Percentiles rank a stretch among this genome's conserved stretches.
Conservation (phyloP, 2,113 vertebrate genomes). For the Reinhardtius hippoglossoides region DNA sequence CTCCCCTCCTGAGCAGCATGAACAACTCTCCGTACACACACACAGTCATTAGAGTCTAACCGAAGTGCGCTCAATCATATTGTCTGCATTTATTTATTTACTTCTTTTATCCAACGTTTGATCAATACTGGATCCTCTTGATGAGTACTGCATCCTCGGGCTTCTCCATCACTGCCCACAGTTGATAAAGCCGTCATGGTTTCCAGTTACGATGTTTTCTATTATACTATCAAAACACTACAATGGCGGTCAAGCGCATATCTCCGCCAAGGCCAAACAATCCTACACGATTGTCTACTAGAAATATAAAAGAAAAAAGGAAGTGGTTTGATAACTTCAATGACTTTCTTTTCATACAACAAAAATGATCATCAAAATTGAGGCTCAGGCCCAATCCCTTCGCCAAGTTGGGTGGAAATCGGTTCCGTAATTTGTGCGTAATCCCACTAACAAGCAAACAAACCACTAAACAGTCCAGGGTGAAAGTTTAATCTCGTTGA, state of each 20-base stretch:
- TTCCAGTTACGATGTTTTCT: background rate
- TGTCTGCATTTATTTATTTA: background rate
- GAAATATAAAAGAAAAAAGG: background rate
- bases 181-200: background rate
- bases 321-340: background rate
- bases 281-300: background rate
- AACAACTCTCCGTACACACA: background rate
- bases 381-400: background rate
- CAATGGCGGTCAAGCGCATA: background rate
- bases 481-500: too few relatives aligned
- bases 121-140: conserved; percentile 17
- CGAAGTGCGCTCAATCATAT: conserved; percentile 40
- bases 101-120: conserved; percentile 6
- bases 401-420: background rate
- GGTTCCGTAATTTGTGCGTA: background rate
- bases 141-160: conserved; percentile 17
- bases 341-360: background rate
- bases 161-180: background rate
- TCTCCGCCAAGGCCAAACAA: background rate
- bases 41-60: conserved; percentile 1
- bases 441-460: background rate
- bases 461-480: too few relatives aligned
- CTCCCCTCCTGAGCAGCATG: conserved; percentile 3
- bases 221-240: background rate
- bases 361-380: background rate